Evolutionary conservation across 2,797 vertebrate species (phyloP), one percentile per base, ranked within the genome.

Genomic region (Pseudocheirus occidentalis): DNA sequence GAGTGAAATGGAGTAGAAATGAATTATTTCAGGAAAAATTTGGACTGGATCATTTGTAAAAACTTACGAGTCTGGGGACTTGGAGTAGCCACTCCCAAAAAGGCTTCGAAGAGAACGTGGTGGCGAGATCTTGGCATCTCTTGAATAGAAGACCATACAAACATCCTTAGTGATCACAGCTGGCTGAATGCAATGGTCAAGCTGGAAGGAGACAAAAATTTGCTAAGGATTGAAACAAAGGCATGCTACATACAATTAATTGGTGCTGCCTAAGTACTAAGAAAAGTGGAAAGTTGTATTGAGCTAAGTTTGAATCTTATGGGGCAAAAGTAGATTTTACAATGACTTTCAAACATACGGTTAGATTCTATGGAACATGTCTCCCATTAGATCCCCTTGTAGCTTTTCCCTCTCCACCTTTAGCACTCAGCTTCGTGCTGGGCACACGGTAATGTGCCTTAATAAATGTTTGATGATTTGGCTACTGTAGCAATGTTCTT

Each of bases 121-220:
- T 0, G 99, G 99, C 0, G 99, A 99, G 98, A 99, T 99, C 98
- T 99, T 99, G 96, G 99, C 99, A 0, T 99, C 99, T 87, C 99
- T 98, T 13, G 99, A 99, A 98, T 99, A 99, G 96, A 99, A 99
- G 96, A 99, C 99, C 99, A 99, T 99, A 97, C 99, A 99, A 62
- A 99, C 99, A 46, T 99, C 99, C 99, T 99, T 99, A 95, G 99
- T 99, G 96, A 99, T 99, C 92, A 99, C 99, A 0, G 99, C 99
- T 0, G 99, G 99, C 98, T 99, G 99, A 98, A 99, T 99, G 98
- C 99, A 99, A 93, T 99, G 99, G 98, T 99, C 99, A 90, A 99
- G 99, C 99, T 99, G 98, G 11, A 97, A 94, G 81, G n/a, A 95
- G 92, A 94, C n/a, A 97, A 55, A 94, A 59, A 81, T 0, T 24